Base-by-base conservation (phyloP, 2,797 vertebrate species). In the Myotis findleyi region DNA sequence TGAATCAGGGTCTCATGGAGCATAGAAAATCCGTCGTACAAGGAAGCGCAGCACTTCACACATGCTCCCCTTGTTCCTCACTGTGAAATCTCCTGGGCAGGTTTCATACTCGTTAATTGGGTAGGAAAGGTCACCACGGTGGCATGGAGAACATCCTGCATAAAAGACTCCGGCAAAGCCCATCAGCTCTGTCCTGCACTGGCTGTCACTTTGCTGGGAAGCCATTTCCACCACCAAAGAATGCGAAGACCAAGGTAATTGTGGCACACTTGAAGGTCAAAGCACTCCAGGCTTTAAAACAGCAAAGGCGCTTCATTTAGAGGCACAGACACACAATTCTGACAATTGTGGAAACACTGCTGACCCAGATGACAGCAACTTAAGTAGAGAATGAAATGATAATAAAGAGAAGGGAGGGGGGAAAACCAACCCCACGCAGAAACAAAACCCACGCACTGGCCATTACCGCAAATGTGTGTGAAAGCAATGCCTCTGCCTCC, bases 181-280 rank as follows among this genome's bases (percentile, higher is more conserved):
- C 82, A 76, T 96, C 66, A 38, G 83, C 80, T 89, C 84, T 27
- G 11, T 1, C 1, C 94, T 76, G 89, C 85, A 89, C 53, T 90
- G 97, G 97, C 97, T 93, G 90, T 97, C 97, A 95, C 76, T 98
- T 94, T 96, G 98, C 98, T 98, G 97, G 98, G 98, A 97, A 96
- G 97, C 95, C 97, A 87, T 69, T 97, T 97, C 97, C 85, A 62
- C 97, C 95, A 91, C 97, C 41, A 36, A 98, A 97, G 98, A 98
- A 98, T 95, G 98, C 86, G 87, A 94, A 97, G 96, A 62, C 96
- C 55, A 59, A 81, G 95, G 36, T 98, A 98, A 98, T 96, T 98
- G 98, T 86, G 87, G 97, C 96, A 77, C 71, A 41, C 96, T 95
- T 95, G 98, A 98, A 99, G 98, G 98, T 98, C 98, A 98, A 76